Conservation (phyloP, 2,797 vertebrate species). For the Fratercula arctica region DNA sequence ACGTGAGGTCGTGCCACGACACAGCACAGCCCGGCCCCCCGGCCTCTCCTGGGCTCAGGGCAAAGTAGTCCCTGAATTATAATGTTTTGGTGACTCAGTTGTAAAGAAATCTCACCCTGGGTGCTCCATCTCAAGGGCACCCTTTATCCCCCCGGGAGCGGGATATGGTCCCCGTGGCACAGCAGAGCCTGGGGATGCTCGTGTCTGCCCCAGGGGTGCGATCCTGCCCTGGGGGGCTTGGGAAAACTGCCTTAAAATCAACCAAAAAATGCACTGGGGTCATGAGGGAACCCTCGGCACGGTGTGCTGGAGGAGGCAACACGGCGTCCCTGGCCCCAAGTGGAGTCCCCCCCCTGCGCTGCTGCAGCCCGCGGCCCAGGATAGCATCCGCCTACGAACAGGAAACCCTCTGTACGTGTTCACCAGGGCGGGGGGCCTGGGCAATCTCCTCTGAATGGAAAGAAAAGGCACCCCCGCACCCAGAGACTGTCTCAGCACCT, state of each 20-base stretch:
- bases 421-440: background rate
- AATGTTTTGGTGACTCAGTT: rapidly evolving
- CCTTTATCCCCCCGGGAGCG: rapidly evolving
- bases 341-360: background rate
- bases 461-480: background rate
- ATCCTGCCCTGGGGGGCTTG: rapidly evolving
- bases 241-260: background rate
- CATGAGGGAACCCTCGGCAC: background rate
- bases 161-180: rapidly evolving
- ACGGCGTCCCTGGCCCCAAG: background rate
- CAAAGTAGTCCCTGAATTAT: background rate
- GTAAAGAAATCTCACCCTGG: background rate
- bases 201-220: rapidly evolving
- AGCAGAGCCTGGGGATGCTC: background rate
- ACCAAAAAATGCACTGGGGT: rapidly evolving
- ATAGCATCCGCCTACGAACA: constrained; percentile 57
- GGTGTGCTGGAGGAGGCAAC: background rate
- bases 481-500: background rate
- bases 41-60: background rate
- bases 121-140: rapidly evolving
- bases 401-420: constrained; percentile 26
- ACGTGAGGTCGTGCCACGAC: rapidly evolving
- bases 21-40: rapidly evolving
- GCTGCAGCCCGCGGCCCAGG: background rate
- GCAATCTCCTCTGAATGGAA: constrained; percentile 60